Conservation (phyloP, 2,888 invertebrate species). For the Gasteruption jaculator region DNA sequence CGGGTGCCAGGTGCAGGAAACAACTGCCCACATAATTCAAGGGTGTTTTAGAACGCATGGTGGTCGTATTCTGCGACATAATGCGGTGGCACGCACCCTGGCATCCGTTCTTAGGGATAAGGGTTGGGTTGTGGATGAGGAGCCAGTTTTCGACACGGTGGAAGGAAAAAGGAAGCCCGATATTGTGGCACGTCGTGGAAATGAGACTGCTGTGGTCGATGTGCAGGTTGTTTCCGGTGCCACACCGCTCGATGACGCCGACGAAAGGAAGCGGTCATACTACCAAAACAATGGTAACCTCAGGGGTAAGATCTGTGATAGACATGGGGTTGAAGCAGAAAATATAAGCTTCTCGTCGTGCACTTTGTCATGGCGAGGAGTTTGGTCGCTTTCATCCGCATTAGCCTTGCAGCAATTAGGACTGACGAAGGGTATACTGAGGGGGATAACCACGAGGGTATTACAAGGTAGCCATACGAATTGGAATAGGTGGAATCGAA, state of each 20-base stretch:
- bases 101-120: slow-evolving; percentile 24
- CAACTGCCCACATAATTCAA: slow-evolving; percentile 39
- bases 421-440: slow-evolving; percentile 10
- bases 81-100: slow-evolving; percentile 29
- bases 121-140: slow-evolving; percentile 32
- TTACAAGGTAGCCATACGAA: slow-evolving; percentile 20
- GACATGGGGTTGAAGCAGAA: neutral
- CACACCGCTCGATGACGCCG: slow-evolving; percentile 13
- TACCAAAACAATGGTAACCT: no score
- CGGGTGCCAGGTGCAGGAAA: slow-evolving; percentile 36
- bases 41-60: slow-evolving; percentile 40
- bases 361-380: slow-evolving; percentile 22
- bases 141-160: slow-evolving; percentile 26
- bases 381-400: slow-evolving; percentile 20
- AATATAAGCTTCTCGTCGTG: slow-evolving; percentile 15
- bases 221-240: slow-evolving; percentile 20
- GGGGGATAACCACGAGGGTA: slow-evolving; percentile 15
- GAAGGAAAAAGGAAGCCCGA: slow-evolving; percentile 22
- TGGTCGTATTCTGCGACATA: slow-evolving; percentile 37
- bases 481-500: slow-evolving; percentile 19
- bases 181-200: slow-evolving; percentile 8
- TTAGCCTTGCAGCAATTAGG: slow-evolving; percentile 15
- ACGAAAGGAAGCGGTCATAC: slow-evolving; percentile 14
- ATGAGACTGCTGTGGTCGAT: slow-evolving; percentile 13
- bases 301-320: neutral